Evolutionary conservation across 1,140 invertebrate species (phyloP).

Genomic region (Doryteuthis pealeii): DNA sequence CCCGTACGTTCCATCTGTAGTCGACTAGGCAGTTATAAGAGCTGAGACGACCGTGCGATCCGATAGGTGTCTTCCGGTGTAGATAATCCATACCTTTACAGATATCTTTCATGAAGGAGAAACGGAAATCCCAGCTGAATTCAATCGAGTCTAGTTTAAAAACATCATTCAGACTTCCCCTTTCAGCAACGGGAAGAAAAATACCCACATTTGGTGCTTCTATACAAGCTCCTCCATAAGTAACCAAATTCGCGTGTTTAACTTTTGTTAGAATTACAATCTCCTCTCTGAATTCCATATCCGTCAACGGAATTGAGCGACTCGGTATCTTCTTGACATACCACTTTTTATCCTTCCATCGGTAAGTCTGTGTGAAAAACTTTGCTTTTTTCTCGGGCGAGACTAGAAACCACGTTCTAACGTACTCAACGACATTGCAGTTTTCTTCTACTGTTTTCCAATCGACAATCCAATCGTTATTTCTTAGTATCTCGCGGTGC

Average conservation of each 20-base stretch:
- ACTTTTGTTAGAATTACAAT: not conserved
- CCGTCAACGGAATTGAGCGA: not conserved
- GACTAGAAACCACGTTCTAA: not conserved
- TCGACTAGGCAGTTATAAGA: constrained; percentile 90
- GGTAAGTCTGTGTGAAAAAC: not conserved
- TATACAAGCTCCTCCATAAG: not conserved
- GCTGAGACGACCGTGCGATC: constrained; percentile 83
- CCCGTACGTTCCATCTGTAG: constrained; percentile 77
- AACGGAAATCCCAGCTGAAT: constrained; percentile 35
- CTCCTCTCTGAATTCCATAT: not conserved
- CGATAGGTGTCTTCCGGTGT: constrained; percentile 77
- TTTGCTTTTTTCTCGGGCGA: not conserved
- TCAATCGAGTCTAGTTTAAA: not conserved
- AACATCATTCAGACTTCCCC: not conserved
- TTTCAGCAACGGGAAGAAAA: not conserved
- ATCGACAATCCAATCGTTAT: not conserved
- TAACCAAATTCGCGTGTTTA: not conserved
- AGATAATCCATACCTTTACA: constrained; percentile 62
- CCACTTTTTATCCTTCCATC: not conserved
- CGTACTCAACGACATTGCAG: too few relatives aligned
- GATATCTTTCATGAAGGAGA: constrained; percentile 23
- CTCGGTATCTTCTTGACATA: not conserved
- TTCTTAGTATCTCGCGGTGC: not conserved
- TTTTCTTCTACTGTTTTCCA: not conserved
- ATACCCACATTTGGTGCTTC: not conserved